A percentile compares a stretch with the other conserved stretches of the same genome.
phyloP scores from a whole-genome alignment of 2,888 invertebrate genomes.

The Mythimna pallens region DNA sequence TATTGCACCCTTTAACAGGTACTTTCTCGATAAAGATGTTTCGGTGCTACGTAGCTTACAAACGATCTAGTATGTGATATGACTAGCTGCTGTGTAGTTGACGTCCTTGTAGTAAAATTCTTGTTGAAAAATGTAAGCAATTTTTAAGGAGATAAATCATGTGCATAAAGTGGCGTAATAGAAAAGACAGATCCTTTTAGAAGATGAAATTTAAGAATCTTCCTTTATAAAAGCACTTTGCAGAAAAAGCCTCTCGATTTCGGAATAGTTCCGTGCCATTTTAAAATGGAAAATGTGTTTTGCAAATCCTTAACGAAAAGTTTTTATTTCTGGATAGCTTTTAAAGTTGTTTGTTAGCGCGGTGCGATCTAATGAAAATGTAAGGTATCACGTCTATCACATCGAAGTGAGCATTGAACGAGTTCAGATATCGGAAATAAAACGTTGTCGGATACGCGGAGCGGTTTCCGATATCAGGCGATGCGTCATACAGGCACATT shows the following conservation, averaged over 20 bases:
- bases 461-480: slow-evolving; percentile 70
- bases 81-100: slow-evolving; percentile 23
- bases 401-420: slow-evolving; percentile 72
- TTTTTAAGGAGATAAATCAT: slow-evolving; percentile 57
- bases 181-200: slow-evolving; percentile 55
- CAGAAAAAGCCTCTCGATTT: slow-evolving; percentile 40
- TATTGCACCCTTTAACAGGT: slow-evolving; percentile 29
- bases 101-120: slow-evolving; percentile 35
- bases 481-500: slow-evolving; percentile 66
- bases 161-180: slow-evolving; percentile 50
- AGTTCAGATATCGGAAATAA: slow-evolving; percentile 74
- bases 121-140: slow-evolving; percentile 57
- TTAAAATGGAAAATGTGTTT: slow-evolving; percentile 31
- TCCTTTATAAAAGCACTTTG: slow-evolving; percentile 36
- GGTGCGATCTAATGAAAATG: slow-evolving; percentile 53
- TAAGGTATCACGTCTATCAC: slow-evolving; percentile 68
- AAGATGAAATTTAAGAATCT: slow-evolving; percentile 52
- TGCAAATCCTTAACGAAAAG: slow-evolving; percentile 24
- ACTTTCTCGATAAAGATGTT: slow-evolving; percentile 35
- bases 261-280: slow-evolving; percentile 21
- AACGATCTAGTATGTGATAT: slow-evolving; percentile 20
- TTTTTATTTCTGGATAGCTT: slow-evolving; percentile 38
- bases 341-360: slow-evolving; percentile 50
- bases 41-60: slow-evolving; percentile 36
- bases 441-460: slow-evolving; percentile 70